phyloP scores from a whole-genome alignment of 2,888 invertebrate species.

The Camponotus fellah region DNA sequence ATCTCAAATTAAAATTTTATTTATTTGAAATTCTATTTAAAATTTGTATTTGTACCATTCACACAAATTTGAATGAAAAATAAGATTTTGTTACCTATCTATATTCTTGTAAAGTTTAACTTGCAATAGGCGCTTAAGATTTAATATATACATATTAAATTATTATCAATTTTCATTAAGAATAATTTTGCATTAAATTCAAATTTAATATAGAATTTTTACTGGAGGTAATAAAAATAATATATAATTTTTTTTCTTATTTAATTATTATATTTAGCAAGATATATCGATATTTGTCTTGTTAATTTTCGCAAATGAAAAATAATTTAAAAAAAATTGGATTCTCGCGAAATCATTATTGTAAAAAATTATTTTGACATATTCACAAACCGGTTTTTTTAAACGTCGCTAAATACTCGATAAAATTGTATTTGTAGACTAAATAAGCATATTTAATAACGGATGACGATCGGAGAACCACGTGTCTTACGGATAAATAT shows the following conservation, averaged over 20 bases:
- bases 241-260: not conserved
- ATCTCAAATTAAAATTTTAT: not conserved
- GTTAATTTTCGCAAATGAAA: not conserved
- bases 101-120: not conserved
- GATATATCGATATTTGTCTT: slow-evolving; percentile 13
- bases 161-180: not conserved
- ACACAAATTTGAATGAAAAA: not conserved
- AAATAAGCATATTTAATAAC: slow-evolving; percentile 48
- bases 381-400: slow-evolving; percentile 29
- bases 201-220: not conserved
- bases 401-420: slow-evolving; percentile 26
- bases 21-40: not conserved
- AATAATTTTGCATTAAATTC: not conserved
- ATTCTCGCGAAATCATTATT: slow-evolving; percentile 25
- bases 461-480: slow-evolving; percentile 36
- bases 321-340: slow-evolving; percentile 18
- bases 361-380: slow-evolving; percentile 30
- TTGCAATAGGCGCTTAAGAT: not conserved
- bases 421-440: slow-evolving; percentile 40
- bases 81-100: not conserved
- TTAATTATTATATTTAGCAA: not conserved
- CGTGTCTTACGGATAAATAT: slow-evolving; percentile 39
- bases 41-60: not conserved
- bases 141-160: slow-evolving; percentile 1
- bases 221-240: slow-evolving; percentile 2